Evolutionary conservation across 2,113 vertebrate species (phyloP).

Genomic region (Mus spicilegus): DNA sequence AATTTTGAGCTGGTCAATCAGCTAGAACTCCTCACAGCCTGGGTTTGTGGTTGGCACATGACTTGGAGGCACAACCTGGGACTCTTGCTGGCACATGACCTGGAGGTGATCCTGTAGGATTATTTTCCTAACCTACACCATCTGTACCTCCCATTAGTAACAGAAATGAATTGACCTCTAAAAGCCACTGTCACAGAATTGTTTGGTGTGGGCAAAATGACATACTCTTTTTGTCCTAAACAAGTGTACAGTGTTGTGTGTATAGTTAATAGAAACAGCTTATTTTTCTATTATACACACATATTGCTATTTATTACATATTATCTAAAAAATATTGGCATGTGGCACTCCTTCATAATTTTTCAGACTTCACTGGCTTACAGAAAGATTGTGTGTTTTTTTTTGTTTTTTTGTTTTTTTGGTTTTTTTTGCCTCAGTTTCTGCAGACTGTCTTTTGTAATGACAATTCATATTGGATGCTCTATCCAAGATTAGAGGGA

Average conservation of each 20-base stretch:
- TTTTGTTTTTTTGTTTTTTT: too few relatives aligned
- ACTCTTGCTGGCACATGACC: too few relatives aligned
- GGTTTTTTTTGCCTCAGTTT: not conserved
- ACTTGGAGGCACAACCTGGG: too few relatives aligned
- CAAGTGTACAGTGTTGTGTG: not conserved
- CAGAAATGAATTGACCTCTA: not conserved
- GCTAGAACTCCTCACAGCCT: not conserved
- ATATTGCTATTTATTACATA: not conserved
- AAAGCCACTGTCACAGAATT: not conserved
- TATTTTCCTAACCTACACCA: not conserved
- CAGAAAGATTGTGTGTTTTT: not conserved
- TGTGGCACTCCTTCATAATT: not conserved
- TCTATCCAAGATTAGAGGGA: too few relatives aligned
- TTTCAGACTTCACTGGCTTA: not conserved
- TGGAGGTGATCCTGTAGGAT: not conserved
- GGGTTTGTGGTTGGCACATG: not conserved
- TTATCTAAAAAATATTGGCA: not conserved
- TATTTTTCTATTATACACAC: too few relatives aligned
- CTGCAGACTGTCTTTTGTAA: not conserved
- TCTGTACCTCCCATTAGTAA: not conserved
- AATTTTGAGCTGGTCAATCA: not conserved
- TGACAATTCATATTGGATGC: not conserved
- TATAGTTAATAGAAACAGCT: not conserved
- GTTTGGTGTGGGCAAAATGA: not conserved
- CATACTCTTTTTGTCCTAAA: too few relatives aligned